Evolutionary conservation across 1,140 invertebrate genomes (phyloP), one percentile per base, ranked within the genome.

Genomic region (Aphaenogaster floridana): DNA sequence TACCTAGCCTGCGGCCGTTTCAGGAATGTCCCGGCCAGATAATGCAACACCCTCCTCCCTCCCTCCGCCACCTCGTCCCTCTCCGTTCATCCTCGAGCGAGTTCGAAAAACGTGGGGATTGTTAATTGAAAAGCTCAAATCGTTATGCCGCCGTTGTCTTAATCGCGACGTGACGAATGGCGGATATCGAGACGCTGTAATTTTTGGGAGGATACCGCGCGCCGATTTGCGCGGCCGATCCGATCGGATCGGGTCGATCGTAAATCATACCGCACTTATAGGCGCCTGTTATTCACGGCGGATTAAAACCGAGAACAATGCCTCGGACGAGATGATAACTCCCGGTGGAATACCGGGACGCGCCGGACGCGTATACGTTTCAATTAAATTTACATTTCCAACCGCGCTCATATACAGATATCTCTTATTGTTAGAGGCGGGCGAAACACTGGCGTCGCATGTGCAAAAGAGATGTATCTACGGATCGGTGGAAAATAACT

Each of bases 271-370:
- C 54, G 69, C 80, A 84, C 80, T 84, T 84, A 61, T n/a, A 36
- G 68, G 54, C 80, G 80, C 69, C 80, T 61, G 69, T 84, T 84
- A 76, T 84, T 84, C 80, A 11, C 21, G 28, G 39, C 7, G 68
- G 69, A 72, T 81, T 81, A 84, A 84, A 74, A 76, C 63, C 69
- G 61, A 86, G 74, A 77, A 88, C 63, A 74, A 89, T 54, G 39
- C 54, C 54, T 34, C 21, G 48, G 39, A 50, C 15, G 54, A 84
- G 69, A 88, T 48, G 52, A 45, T 74, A 63, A 76, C 59, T 84
- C 69, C 57, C 34, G 34, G 64, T 17, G 36, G 64, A 21, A 71
- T 76, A 48, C 17, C 28, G 28, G 28, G 28, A 21, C 1, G 21
- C 21, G 48, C 50, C 74, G 21, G 59, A 66, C 48, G 48, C 17